These are phyloP conservation scores for Ophioninae sp. DNA, from an alignment of 2,888 invertebrate species.

Conservation along the genomic window DNA sequence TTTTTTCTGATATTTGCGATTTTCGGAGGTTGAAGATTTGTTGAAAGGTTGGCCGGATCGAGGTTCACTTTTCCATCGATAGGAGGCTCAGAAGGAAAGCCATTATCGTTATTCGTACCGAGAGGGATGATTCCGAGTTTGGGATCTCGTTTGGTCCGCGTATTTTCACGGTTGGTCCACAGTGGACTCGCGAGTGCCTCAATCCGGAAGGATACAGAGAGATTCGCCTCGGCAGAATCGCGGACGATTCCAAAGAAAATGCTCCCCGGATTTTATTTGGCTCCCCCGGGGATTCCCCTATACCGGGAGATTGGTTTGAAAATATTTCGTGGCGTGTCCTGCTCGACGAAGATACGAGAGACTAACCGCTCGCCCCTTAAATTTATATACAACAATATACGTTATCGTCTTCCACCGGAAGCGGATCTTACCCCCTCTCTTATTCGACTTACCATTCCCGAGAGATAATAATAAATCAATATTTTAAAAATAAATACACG, in stretches of 20 bases:
- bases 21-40: conserved; percentile 7
- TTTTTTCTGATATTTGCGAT: conserved; percentile 3
- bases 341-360: conserved; percentile 51
- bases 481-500: too few relatives aligned
- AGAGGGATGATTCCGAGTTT: conserved; percentile 4
- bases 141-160: conserved; percentile 13
- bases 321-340: conserved; percentile 36
- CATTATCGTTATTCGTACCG: conserved; percentile 30
- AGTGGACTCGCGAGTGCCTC: conserved; percentile 5
- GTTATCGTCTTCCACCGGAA: conserved; percentile 3
- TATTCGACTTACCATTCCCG: conserved; percentile 31
- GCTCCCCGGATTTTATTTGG: conserved; percentile 46
- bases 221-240: conserved; percentile 8
- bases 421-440: conserved; percentile 40
- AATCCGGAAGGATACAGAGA: conserved; percentile 3
- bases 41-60: conserved; percentile 2
- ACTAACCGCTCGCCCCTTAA: conserved; percentile 18
- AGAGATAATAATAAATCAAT: too few relatives aligned
- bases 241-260: conserved; percentile 38
- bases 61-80: conserved; percentile 1
- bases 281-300: conserved; percentile 35
- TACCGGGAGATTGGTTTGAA: conserved; percentile 29
- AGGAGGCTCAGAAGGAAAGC: conserved; percentile 1
- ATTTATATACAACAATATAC: conserved; percentile 38
- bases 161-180: conserved; percentile 14